Base-by-base conservation (phyloP, 2,113 vertebrate species). In the Lathamus discolor region DNA sequence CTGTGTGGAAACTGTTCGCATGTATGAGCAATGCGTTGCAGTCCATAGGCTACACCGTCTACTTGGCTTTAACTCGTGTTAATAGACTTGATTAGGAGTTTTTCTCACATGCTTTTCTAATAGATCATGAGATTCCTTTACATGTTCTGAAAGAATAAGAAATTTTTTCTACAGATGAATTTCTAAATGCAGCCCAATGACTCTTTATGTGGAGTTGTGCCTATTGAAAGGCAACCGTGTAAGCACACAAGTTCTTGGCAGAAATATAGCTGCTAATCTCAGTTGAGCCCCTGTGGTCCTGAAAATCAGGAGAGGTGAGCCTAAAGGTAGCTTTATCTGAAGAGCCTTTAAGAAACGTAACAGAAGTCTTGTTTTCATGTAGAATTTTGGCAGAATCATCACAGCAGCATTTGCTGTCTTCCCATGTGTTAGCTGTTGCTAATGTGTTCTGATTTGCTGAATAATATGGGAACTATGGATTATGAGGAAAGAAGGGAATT, bases 401-500 rank as follows among this genome's bases (percentile, higher is more conserved):
- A 11, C 33, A 35, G 54, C 51, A 89, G 25, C 17, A 25, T 74
- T 92, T 96, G 23, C 18, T 64, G 52, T 14, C 22, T 94, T 86
- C 59, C 29, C 22, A n/a, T 61, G 66, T 68, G 41, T 74, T 76
- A 54, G 48, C 44, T 82, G 7, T 49, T 63, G 69, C 62, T 86
- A 63, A 33, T 41, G 25, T 48, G 92, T 87, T 93, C 67, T 5
- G 10, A 54, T 74, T 83, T 20, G 3, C 19, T 0, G 7, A 43
- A 55, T 86, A 73, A 72, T 22, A 6, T 13, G 31, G 55, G 46
- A 88, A 39, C 14, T 48, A 11, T 31, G 83, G 55, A 89, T 83
- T 95, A 48, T 41, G 37, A 93, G 37, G 54, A 70, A 79, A 87
- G 62, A 75, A 82, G 31, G 84, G 70, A 83, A 90, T 75, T 77